A percentile compares a stretch with the other conserved stretches of the same genome.
Evolutionary conservation across 2,888 invertebrate genomes (phyloP).

Genomic region (Trilocha varians): DNA sequence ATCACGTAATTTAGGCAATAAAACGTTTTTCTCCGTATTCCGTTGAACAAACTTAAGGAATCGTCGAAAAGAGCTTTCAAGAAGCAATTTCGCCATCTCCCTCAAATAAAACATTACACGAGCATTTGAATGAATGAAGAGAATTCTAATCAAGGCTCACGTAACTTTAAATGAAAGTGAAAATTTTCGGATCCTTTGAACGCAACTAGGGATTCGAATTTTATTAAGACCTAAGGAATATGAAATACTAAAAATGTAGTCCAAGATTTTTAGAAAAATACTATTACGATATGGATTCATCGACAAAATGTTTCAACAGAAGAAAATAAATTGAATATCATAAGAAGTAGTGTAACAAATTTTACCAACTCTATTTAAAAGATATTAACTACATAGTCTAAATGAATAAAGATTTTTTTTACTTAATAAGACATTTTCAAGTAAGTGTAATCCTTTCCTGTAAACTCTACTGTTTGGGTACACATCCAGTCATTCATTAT

Average conservation of each 20-base stretch:
- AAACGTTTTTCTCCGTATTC: not conserved
- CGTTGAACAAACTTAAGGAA: constrained; percentile 1
- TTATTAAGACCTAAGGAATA: constrained; percentile 47
- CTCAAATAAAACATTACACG: constrained; percentile 27
- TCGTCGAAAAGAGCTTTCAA: constrained; percentile 1
- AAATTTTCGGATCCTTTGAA: constrained; percentile 50
- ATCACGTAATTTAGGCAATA: not conserved
- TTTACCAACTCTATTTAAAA: no score
- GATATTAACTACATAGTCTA: no score
- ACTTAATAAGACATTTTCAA: not conserved
- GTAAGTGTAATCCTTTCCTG: no score
- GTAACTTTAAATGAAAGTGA: constrained; percentile 51
- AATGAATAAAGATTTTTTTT: no score
- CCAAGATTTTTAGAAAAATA: no score
- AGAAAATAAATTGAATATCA: no score
- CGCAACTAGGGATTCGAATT: constrained; percentile 37
- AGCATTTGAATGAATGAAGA: constrained; percentile 30
- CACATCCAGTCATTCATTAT: constrained; percentile 34
- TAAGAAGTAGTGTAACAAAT: no score
- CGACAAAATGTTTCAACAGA: no score
- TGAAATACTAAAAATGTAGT: no score
- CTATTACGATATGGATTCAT: no score
- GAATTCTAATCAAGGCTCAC: constrained; percentile 43
- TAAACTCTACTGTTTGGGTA: no score
- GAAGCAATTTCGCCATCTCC: constrained; percentile 10